Conservation (phyloP, 2,113 vertebrate species). For the Grus americana region DNA sequence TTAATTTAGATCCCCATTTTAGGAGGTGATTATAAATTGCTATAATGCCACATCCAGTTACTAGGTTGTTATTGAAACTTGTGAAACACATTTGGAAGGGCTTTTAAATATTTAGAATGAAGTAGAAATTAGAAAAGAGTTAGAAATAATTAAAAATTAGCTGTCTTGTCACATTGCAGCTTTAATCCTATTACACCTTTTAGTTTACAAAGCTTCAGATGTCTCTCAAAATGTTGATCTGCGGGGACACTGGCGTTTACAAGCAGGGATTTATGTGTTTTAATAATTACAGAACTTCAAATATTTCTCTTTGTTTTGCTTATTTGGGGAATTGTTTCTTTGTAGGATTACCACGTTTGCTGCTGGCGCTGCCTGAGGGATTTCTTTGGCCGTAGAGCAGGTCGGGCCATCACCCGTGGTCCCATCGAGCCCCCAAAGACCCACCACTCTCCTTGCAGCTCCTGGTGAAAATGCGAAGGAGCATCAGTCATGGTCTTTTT, state of each 20-base stretch:
- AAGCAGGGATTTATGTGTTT: neutral
- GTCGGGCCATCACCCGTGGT: neutral
- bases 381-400: neutral
- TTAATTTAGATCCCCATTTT: slow-evolving; percentile 58
- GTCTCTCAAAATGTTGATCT: neutral
- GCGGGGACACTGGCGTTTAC: neutral
- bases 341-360: fast-evolving
- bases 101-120: slow-evolving; percentile 56
- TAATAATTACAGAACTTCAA: neutral
- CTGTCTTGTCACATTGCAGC: slow-evolving; percentile 11
- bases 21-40: slow-evolving; percentile 62
- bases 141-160: slow-evolving; percentile 54
- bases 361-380: neutral
- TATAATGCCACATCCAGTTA: slow-evolving; percentile 44
- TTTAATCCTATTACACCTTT: slow-evolving; percentile 26
- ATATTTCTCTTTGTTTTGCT: neutral
- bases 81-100: slow-evolving; percentile 47
- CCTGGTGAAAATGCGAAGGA: neutral
- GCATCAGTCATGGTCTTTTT: neutral
- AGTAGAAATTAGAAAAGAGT: slow-evolving; percentile 50
- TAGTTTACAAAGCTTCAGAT: slow-evolving; percentile 35
- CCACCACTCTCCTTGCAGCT: neutral
- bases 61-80: slow-evolving; percentile 54
- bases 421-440: fast-evolving
- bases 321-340: neutral